Percentiles rank a stretch among this genome's conserved stretches.
Conservation (phyloP, 2,888 invertebrate genomes). For the Venusia cambrica region DNA sequence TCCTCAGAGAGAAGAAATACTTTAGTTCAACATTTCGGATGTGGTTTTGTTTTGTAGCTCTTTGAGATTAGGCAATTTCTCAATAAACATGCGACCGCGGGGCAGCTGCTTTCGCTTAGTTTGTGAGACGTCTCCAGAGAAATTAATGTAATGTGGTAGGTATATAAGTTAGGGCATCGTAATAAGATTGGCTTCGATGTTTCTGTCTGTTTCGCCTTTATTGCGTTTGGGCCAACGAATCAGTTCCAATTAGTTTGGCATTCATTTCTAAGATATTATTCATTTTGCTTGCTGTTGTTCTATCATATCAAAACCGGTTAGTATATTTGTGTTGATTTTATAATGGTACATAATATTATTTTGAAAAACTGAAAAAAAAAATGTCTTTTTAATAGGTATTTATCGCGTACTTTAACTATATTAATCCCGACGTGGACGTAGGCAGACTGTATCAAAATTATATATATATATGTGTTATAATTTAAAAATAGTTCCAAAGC, state of each 20-base stretch:
- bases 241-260: constrained; percentile 36
- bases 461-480: too few species aligned
- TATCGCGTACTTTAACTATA: too few species aligned
- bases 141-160: constrained; percentile 73
- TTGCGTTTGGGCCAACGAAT: constrained; percentile 53
- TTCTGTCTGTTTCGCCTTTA: constrained; percentile 59
- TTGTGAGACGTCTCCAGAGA: constrained; percentile 74
- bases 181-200: constrained; percentile 67
- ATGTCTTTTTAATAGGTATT: too few species aligned
- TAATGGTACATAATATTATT: too few species aligned
- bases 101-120: constrained; percentile 72
- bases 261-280: constrained; percentile 23
- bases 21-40: constrained; percentile 77
- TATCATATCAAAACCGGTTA: too few species aligned
- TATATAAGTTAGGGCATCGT: constrained; percentile 63
- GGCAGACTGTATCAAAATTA: too few species aligned
- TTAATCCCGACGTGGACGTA: too few species aligned
- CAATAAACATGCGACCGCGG: constrained; percentile 72
- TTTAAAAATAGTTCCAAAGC: too few species aligned
- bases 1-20: constrained; percentile 78
- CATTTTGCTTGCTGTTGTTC: too few species aligned
- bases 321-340: too few species aligned
- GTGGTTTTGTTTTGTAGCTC: constrained; percentile 80
- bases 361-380: too few species aligned
- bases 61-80: constrained; percentile 77